Percentiles rank a stretch among this genome's conserved stretches.
Evolutionary conservation across 2,113 vertebrate species (phyloP).

Genomic region (Ciconia boyciana): DNA sequence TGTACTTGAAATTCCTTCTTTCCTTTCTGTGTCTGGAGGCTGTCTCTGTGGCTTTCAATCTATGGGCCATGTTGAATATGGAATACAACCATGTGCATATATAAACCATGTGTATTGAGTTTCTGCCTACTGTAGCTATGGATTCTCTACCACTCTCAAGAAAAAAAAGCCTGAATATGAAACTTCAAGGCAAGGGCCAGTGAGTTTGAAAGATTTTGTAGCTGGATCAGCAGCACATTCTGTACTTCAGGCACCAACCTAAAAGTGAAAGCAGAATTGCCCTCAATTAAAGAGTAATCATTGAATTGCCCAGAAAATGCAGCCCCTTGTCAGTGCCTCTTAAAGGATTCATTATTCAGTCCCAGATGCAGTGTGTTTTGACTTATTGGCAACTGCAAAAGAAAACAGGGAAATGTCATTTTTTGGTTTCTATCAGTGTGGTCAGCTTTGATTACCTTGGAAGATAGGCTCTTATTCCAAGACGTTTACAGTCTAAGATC

Average conservation of each 20-base stretch:
- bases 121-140: background rate
- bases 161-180: background rate
- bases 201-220: background rate
- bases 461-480: slow-evolving; percentile 3
- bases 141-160: background rate
- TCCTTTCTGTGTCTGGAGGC: background rate
- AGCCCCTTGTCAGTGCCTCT: background rate
- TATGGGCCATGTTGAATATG: background rate
- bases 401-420: background rate
- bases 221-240: background rate
- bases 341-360: background rate
- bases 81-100: background rate
- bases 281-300: background rate
- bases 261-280: background rate
- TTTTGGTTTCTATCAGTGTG: background rate
- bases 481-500: background rate
- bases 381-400: background rate
- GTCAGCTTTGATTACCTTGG: slow-evolving; percentile 17
- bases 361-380: background rate
- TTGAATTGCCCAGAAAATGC: background rate
- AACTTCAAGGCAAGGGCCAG: background rate
- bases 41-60: background rate
- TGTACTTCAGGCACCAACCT: background rate
- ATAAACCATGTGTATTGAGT: background rate
- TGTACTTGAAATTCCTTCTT: background rate